Percentiles rank a stretch among this genome's conserved stretches.
Evolutionary conservation across 1,140 invertebrate genomes (phyloP).

Genomic region (Drosophila lowei): DNA sequence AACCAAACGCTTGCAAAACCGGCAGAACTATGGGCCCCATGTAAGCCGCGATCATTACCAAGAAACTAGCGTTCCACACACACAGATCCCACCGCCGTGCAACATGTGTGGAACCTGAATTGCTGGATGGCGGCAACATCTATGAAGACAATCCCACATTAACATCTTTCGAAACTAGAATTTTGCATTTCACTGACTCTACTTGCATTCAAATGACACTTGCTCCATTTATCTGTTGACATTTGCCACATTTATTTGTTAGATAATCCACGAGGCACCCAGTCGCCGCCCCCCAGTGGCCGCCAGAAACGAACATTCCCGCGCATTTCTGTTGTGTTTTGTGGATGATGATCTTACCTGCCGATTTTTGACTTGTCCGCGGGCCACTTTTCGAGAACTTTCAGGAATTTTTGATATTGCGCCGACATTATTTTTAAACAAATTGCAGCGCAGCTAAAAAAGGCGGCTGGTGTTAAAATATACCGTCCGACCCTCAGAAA

Average conservation of each 20-base stretch:
- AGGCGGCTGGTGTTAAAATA: too few relatives aligned
- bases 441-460: slow-evolving; percentile 8
- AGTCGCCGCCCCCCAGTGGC: not conserved
- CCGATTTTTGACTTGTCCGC: slow-evolving; percentile 88
- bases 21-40: slow-evolving; percentile 16
- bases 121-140: too few relatives aligned
- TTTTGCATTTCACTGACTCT: not conserved
- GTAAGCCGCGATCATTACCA: not conserved
- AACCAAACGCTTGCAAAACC: slow-evolving; percentile 15
- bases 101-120: too few relatives aligned
- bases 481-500: too few relatives aligned
- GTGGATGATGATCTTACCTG: slow-evolving; percentile 84
- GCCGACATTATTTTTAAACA: slow-evolving; percentile 84
- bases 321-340: slow-evolving; percentile 8
- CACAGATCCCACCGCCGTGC: too few relatives aligned
- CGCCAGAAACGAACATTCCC: slow-evolving; percentile 60
- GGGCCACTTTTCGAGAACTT: slow-evolving; percentile 91
- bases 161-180: not conserved
- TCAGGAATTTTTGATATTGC: slow-evolving; percentile 89
- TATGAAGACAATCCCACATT: not conserved
- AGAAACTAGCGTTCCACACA: slow-evolving; percentile 4
- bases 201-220: not conserved
- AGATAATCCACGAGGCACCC: slow-evolving; percentile 54
- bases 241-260: slow-evolving; percentile 35
- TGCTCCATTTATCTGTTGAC: slow-evolving; percentile 38